Evolutionary conservation across 2,888 invertebrate genomes (phyloP), one percentile per base, ranked within the genome.

Genomic region (Hipparchia semele): DNA sequence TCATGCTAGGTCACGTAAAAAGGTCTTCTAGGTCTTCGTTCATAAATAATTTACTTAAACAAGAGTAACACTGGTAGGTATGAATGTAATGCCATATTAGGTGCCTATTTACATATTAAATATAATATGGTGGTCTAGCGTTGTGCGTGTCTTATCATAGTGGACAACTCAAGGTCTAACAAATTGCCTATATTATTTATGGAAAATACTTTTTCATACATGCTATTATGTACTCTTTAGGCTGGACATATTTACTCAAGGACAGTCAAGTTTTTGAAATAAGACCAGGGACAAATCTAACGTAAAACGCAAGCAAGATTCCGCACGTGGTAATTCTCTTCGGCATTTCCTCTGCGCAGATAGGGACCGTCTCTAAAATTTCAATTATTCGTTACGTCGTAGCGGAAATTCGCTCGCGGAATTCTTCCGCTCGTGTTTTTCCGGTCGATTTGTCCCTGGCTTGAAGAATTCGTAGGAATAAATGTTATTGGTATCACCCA

Each of bases 71-170:
- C 39, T 60, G 12, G 39, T 60, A 10, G 6, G 8, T 33, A 39
- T 10, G 39, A 10, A 6, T 10, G 39, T 60, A 33, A 33, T 60
- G 9, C 10, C 5, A 59, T 33, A 9, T 9, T 59, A 59, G 13
- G 62, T 46, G n/a, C 62, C n/a, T 33, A 53, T 10, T 65, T 46
- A 45, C 62, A 45, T 33, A 53, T 10, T 65, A 51, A 23, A 51
- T 33, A 8, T 54, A 49, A 49, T 49, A 33, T 53, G 39, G 53
- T 4, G 39, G 39, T 54, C 8, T 66, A 53, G 12, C 10, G 33
- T 8, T 39, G 12, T 66, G 53, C 65, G 65, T 65, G 65, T 66
- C 65, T 66, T 66, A 66, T 66, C 65, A 53, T 54, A 54, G 3
- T 45, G 62, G 53, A 54, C 39, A 39, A 54, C 53, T 53, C 65